Base-by-base conservation (phyloP, 1,140 invertebrate genomes). In the Pomacea maculata region DNA sequence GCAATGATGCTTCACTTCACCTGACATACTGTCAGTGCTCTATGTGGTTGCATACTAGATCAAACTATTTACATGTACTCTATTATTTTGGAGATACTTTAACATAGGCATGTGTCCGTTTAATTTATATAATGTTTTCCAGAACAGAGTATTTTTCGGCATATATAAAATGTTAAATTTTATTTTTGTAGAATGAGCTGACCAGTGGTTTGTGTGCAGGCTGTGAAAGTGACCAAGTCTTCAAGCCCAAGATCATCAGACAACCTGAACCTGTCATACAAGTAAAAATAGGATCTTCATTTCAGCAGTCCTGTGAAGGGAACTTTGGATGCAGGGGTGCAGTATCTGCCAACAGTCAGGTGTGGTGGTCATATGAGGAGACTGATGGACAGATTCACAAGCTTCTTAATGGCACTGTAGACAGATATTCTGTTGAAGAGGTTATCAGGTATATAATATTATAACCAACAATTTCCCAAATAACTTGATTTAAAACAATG, bases 261-360 rank as follows among this genome's bases (percentile, higher is more conserved):
- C 21, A 70, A n/a, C 67, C 67, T 70, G 67, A 70, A n/a, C 67
- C 67, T 25, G 67, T 70, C 12, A 25, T 70, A 70, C 67, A 70
- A 70, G 67, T 70, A 21, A 4, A 70, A 21, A 70, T 17, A 25
- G 67, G 67, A n/a, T 12, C 21, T 5, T 25, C 21, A 12, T 70
- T 70, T 34, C 67, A 34, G 29, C 67, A 70, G 29, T 1, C 21
- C 21, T 70, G 67, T 70, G 67, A 70, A 21, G 67, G 21, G 14
- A 34, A 70, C 11, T 70, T 70, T 70, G 67, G 67, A 70, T 70
- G 67, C 29, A 12, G 12, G 9, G 29, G 29, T 25, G 67, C 67
- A 12, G 29, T 34, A 25, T 6, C 21, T 70, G 12, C n/a, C 9
- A 34, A 70, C 67, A 70, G 67, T 70, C 21, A 11, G n/a, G 21